Base-by-base conservation (phyloP, 2,797 vertebrate species). In the Falco berigora region DNA sequence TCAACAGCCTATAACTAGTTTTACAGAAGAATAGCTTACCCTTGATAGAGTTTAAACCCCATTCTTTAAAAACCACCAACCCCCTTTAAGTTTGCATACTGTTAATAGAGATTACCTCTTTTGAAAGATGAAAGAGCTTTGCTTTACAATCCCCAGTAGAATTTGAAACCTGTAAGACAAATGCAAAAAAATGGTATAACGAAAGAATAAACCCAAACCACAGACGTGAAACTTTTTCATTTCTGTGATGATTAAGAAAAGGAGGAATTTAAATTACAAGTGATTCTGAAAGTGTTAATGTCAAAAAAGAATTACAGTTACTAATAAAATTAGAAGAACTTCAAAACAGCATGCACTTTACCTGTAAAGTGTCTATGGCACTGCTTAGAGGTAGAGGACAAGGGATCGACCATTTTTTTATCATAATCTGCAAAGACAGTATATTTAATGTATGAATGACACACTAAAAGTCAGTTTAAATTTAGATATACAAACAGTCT, bases 381-480 rank as follows among this genome's bases (percentile, higher is more conserved):
- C 95, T 71, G 59, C 98, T 98, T 61, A 97, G 89, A 79, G 98
- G 98, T 49, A 99, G 97, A 22, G 99, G 99, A 94, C 99, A 99
- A 61, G 99, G 99, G 88, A 99, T 98, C 14, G 98, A 98, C 99
- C 99, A 99, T 82, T 99, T 99, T 97, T 99, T 99, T n/a, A 99
- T 96, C 61, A 99, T 93, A 86, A 99, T 79, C 99, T 99, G 97
- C 59, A 97, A 97, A 92, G 92, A 97, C 44, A 97, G 73, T 68
- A 23, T 18, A 89, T 74, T 90, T 73, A 42, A 63, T 6, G 5
- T 47, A 67, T 9, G 18, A 77, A 62, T 23, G 40, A 53, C 28
- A 85, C 22, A 71, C 46, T 52, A 69, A 58, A 92, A 92, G 75
- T 8, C n/a, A 49, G 40, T 90, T 86, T 59, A 78, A 59, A 66